A percentile compares a stretch with the other conserved stretches of the same genome.
These are phyloP conservation scores for Tragulus kanchil DNA, from an alignment of 2,113 vertebrate genomes.

Conservation along the genomic window DNA sequence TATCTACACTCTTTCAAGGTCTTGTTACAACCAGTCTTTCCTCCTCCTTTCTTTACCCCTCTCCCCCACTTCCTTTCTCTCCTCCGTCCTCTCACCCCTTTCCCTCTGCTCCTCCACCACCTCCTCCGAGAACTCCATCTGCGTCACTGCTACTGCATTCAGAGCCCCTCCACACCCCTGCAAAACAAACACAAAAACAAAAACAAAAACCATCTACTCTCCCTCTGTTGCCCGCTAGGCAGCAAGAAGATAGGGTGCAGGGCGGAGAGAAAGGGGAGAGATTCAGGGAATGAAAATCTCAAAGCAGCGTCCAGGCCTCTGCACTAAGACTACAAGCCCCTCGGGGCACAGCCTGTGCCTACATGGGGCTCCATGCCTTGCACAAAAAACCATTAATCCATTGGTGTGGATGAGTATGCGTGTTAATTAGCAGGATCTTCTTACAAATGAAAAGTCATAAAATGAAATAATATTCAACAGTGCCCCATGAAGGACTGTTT, in stretches of 20 bases:
- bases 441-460: neutral
- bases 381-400: neutral
- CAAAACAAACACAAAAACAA: neutral
- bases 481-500: neutral
- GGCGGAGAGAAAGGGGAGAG: no score
- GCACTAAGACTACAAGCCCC: neutral
- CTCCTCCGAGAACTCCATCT: neutral
- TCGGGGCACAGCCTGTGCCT: rapidly evolving
- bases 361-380: neutral
- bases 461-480: neutral
- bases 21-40: neutral
- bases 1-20: neutral
- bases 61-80: neutral
- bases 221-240: neutral
- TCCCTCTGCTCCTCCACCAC: neutral
- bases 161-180: rapidly evolving
- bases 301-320: neutral
- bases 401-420: neutral
- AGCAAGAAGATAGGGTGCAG: neutral
- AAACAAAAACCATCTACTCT: neutral
- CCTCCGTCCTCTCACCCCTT: neutral
- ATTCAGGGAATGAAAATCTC: neutral
- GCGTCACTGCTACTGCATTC: neutral
- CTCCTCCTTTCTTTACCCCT: neutral
- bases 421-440: neutral